phyloP scores from a whole-genome alignment of 2,888 invertebrate species.

The Pachliopta kotzebuea region DNA sequence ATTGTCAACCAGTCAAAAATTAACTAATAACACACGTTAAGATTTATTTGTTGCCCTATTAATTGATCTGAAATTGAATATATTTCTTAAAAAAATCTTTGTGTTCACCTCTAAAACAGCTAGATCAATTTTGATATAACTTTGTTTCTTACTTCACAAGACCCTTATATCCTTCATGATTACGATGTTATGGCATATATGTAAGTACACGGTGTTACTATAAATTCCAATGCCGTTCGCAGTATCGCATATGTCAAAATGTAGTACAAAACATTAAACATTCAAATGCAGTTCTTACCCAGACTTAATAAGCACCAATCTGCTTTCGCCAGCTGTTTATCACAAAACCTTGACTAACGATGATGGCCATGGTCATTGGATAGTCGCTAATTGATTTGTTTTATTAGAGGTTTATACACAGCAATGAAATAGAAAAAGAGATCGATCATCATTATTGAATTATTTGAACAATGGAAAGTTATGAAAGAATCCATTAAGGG shows the following conservation, averaged over 20 bases:
- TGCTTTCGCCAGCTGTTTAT: neutral
- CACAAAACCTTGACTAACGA: constrained; percentile 1
- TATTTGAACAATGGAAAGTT: too few species aligned
- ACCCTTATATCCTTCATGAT: neutral
- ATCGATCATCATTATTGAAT: too few species aligned
- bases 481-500: too few species aligned
- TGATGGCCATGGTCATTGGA: neutral
- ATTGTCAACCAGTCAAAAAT: too few species aligned
- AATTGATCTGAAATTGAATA: too few species aligned
- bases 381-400: neutral
- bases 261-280: neutral
- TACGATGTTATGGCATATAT: neutral
- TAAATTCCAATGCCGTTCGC: constrained; percentile 1
- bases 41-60: too few species aligned
- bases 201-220: neutral
- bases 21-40: too few species aligned
- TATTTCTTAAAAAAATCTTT: neutral
- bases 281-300: neutral
- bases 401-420: neutral
- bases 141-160: neutral
- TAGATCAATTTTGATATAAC: neutral
- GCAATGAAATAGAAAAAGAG: too few species aligned
- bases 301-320: neutral
- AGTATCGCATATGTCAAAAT: neutral
- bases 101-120: neutral